Evolutionary conservation across 2,888 invertebrate genomes (phyloP).

Genomic region (Lottia gigantea): DNA sequence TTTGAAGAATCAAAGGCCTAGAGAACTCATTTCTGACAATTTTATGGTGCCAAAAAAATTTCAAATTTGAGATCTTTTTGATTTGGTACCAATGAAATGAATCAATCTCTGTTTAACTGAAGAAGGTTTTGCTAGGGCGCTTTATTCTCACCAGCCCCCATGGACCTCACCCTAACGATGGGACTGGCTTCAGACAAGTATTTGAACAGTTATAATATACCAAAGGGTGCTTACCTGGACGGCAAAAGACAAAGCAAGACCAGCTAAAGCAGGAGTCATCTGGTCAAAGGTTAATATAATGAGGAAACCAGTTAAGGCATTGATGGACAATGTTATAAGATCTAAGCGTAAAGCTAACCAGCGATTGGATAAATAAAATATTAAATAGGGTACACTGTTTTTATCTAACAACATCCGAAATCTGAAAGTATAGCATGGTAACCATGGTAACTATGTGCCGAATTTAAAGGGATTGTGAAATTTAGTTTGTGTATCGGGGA

Average conservation of each 20-base stretch:
- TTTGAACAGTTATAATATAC: too few relatives aligned
- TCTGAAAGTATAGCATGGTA: slow-evolving; percentile 56
- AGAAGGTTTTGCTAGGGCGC: too few relatives aligned
- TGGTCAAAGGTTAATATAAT: slow-evolving; percentile 44
- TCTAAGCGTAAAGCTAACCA: slow-evolving; percentile 72
- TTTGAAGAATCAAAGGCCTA: too few relatives aligned
- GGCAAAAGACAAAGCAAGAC: slow-evolving; percentile 75
- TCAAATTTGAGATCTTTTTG: too few relatives aligned
- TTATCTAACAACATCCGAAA: slow-evolving; percentile 71
- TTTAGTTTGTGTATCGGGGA: too few relatives aligned
- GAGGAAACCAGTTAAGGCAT: slow-evolving; percentile 44
- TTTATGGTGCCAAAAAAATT: too few relatives aligned
- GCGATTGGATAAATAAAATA: slow-evolving; percentile 71
- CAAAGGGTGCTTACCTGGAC: slow-evolving; percentile 66
- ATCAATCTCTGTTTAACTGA: too few relatives aligned
- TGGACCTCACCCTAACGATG: too few relatives aligned
- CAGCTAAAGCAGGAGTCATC: slow-evolving; percentile 72
- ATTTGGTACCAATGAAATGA: too few relatives aligned
- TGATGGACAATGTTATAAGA: slow-evolving; percentile 48
- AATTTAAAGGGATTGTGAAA: neutral
- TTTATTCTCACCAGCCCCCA: too few relatives aligned
- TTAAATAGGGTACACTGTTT: slow-evolving; percentile 70
- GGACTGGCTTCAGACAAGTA: too few relatives aligned
- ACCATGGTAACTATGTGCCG: neutral
- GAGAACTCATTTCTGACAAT: too few relatives aligned